A percentile compares a stretch with the other conserved stretches of the same genome.
These are phyloP conservation scores for Thereva unica DNA, from an alignment of 2,888 invertebrate species.

Conservation along the genomic window DNA sequence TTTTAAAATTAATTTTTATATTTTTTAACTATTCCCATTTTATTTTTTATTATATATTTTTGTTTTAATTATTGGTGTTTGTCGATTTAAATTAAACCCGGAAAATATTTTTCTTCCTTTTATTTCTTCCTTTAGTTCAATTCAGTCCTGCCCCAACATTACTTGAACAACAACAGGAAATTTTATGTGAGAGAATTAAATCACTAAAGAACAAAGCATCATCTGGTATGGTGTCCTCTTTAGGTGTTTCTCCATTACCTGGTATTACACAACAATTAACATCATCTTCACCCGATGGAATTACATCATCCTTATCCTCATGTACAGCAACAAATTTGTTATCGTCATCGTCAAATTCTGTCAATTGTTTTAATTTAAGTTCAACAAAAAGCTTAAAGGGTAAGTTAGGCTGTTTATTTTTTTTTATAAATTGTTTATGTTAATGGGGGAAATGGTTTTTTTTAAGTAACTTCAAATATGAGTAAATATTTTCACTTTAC, in stretches of 20 bases:
- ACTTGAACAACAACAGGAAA: constrained; percentile 84
- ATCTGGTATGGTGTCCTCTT: constrained; percentile 42
- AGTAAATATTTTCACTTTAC: too few species aligned
- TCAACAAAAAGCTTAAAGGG: constrained; percentile 28
- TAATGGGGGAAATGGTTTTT: background rate
- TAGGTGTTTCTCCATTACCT: constrained; percentile 24
- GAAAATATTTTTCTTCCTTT: background rate
- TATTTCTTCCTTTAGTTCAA: constrained; percentile 61
- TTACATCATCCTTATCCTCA: constrained; percentile 21
- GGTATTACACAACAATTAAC: constrained; percentile 30
- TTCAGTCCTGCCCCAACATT: constrained; percentile 84
- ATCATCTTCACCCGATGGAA: constrained; percentile 30
- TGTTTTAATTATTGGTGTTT: constrained; percentile 14
- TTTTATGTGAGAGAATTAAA: constrained; percentile 77
- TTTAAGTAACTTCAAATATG: too few species aligned
- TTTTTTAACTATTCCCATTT: too few species aligned
- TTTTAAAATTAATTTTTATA: too few species aligned
- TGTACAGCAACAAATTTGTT: constrained; percentile 34
- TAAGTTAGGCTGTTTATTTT: constrained; percentile 24
- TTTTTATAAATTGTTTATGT: background rate
- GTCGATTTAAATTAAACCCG: constrained; percentile 2
- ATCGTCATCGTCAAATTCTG: constrained; percentile 27
- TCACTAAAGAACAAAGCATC: constrained; percentile 45
- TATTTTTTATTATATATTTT: background rate
- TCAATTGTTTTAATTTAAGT: constrained; percentile 26